Conservation (phyloP, 2,113 vertebrate genomes). For the Sinocyclocheilus rhinocerous region DNA sequence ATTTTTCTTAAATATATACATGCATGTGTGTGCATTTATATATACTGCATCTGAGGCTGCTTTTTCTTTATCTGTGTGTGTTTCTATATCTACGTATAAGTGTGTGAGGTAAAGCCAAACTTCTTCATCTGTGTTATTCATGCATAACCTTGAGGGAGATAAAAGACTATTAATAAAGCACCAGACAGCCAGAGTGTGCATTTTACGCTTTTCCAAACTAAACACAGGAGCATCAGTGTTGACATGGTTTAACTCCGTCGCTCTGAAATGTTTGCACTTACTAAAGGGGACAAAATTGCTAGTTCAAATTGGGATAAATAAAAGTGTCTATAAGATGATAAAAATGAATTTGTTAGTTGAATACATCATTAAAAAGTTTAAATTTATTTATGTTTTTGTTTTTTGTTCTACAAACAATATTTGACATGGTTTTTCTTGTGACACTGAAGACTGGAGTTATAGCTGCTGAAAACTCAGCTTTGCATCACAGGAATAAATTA, state of each 20-base stretch:
- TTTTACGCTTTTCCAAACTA: constrained; percentile 19
- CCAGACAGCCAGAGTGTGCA: constrained; percentile 33
- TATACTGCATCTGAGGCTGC: too few species aligned
- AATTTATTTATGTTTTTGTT: background rate
- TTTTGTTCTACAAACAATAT: too few species aligned
- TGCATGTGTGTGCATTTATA: too few species aligned
- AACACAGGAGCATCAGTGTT: constrained; percentile 46
- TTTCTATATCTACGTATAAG: background rate
- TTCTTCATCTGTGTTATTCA: constrained; percentile 32
- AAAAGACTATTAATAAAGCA: constrained; percentile 53
- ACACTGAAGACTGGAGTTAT: too few species aligned
- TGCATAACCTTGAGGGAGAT: constrained; percentile 51
- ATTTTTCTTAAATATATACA: too few species aligned
- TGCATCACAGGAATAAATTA: too few species aligned
- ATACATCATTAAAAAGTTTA: background rate
- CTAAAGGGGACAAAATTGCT: background rate
- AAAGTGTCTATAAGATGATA: background rate
- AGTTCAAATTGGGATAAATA: background rate
- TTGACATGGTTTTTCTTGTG: too few species aligned
- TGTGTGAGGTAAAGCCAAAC: constrained; percentile 33
- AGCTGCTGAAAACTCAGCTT: too few species aligned
- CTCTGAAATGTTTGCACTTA: background rate
- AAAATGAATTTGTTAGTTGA: background rate
- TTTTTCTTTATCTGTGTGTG: background rate
- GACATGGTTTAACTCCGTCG: constrained; percentile 45